Percentiles rank a stretch among this genome's conserved stretches.
Conservation (phyloP, 2,797 vertebrate genomes). For the Podarcis siculus region DNA sequence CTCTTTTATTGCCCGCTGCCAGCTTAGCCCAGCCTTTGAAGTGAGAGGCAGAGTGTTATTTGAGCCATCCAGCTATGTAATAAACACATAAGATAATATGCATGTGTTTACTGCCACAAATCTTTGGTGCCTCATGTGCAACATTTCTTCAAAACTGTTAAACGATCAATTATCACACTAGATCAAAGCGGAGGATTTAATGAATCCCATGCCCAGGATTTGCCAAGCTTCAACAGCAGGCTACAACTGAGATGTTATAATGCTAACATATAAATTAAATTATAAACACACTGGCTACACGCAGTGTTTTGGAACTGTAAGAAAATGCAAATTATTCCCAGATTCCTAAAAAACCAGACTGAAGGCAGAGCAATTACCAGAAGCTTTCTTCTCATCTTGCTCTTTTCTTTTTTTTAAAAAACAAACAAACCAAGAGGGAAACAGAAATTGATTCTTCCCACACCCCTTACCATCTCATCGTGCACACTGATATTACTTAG, state of each 20-base stretch:
- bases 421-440: neutral
- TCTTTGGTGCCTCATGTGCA: slow-evolving; percentile 16
- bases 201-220: slow-evolving; percentile 12
- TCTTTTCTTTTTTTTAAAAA: too few species aligned
- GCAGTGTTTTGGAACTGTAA: slow-evolving; percentile 5
- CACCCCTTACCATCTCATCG: neutral
- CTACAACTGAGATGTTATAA: slow-evolving; percentile 3
- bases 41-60: neutral
- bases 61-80: neutral
- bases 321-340: slow-evolving; percentile 19
- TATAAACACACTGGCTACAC: slow-evolving; percentile 19
- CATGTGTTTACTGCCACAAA: neutral
- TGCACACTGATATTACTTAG: slow-evolving; percentile 14
- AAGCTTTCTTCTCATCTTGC: neutral
- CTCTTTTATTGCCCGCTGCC: neutral
- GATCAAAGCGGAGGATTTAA: slow-evolving; percentile 26
- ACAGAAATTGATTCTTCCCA: neutral
- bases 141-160: slow-evolving; percentile 19
- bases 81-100: slow-evolving; percentile 14
- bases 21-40: neutral
- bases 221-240: neutral
- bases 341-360: neutral
- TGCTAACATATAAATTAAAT: slow-evolving; percentile 37
- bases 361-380: slow-evolving; percentile 12
- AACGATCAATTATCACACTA: neutral